Conservation (phyloP, 2,888 invertebrate species). For the Scaeva pyrastri region DNA sequence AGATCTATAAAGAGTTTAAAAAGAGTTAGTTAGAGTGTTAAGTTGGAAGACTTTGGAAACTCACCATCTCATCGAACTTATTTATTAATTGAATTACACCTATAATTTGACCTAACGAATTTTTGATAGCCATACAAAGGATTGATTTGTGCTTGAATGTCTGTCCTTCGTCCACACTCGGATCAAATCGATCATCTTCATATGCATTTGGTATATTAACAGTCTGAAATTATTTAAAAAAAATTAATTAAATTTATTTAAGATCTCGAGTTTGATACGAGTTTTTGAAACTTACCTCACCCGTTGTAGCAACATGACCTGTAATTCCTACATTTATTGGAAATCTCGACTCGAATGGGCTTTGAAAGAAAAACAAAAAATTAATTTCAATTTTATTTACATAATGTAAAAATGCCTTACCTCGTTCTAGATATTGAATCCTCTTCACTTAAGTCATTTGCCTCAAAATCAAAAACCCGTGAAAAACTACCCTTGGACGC, state of each 20-base stretch:
- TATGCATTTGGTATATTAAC: conserved; percentile 96
- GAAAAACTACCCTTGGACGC: conserved; percentile 96
- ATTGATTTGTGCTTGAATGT: conserved; percentile 95
- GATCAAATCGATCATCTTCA: conserved; percentile 94
- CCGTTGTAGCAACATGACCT: conserved; percentile 96
- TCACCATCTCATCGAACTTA: conserved; percentile 93
- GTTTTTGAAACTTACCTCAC: conserved; percentile 88
- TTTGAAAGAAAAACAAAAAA: conserved; percentile 79
- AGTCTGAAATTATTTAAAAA: too few relatives aligned
- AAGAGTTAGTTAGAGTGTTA: background rate
- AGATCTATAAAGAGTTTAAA: conserved; percentile 84
- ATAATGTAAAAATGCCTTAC: conserved; percentile 80
- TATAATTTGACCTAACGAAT: conserved; percentile 95
- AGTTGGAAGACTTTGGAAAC: conserved; percentile 41
- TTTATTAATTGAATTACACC: conserved; percentile 97
- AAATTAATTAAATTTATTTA: too few relatives aligned
- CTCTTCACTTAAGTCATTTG: conserved; percentile 93
- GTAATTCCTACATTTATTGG: conserved; percentile 98
- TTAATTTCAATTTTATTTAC: background rate
- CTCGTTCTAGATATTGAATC: conserved; percentile 92
- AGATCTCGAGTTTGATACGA: too few relatives aligned
- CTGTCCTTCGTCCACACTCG: conserved; percentile 92
- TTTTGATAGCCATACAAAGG: conserved; percentile 98
- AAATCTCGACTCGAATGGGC: conserved; percentile 95
- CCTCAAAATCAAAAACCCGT: conserved; percentile 96